Evolutionary conservation across 2,113 vertebrate genomes (phyloP).

Genomic region (Epinephelus lanceolatus): DNA sequence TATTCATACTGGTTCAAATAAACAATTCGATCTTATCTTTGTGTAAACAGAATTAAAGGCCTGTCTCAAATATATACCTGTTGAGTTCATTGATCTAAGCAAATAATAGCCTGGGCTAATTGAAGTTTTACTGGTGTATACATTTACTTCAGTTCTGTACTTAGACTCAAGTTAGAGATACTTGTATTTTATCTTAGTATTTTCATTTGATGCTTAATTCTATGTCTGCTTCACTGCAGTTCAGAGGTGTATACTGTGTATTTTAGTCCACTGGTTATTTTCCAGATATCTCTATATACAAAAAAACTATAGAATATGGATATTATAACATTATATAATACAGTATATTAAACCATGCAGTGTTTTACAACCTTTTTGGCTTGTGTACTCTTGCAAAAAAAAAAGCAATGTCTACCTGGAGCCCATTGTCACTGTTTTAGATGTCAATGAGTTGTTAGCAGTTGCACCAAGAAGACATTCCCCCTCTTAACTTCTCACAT

Average conservation of each 20-base stretch:
- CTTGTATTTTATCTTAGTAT: neutral
- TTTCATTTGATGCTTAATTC: neutral
- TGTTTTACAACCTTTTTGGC: neutral
- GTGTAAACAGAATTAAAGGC: too few relatives aligned
- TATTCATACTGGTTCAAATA: too few relatives aligned
- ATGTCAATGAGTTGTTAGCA: neutral
- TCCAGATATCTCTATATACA: neutral
- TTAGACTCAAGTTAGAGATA: neutral
- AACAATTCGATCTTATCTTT: too few relatives aligned
- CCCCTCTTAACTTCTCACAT: too few relatives aligned
- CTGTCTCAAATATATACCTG: too few relatives aligned
- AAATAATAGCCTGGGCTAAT: too few relatives aligned
- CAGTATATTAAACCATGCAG: neutral
- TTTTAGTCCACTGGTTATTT: neutral
- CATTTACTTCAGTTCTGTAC: neutral
- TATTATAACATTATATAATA: neutral
- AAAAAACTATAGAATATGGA: neutral
- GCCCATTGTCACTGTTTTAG: neutral
- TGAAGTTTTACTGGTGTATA: too few relatives aligned
- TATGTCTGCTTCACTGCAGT: neutral
- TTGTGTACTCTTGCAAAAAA: too few relatives aligned
- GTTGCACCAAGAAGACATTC: too few relatives aligned
- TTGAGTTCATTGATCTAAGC: too few relatives aligned
- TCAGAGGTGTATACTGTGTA: neutral
- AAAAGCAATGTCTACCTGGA: neutral